Base-by-base conservation (phyloP, 2,113 vertebrate genomes). In the Leptosomus discolor region DNA sequence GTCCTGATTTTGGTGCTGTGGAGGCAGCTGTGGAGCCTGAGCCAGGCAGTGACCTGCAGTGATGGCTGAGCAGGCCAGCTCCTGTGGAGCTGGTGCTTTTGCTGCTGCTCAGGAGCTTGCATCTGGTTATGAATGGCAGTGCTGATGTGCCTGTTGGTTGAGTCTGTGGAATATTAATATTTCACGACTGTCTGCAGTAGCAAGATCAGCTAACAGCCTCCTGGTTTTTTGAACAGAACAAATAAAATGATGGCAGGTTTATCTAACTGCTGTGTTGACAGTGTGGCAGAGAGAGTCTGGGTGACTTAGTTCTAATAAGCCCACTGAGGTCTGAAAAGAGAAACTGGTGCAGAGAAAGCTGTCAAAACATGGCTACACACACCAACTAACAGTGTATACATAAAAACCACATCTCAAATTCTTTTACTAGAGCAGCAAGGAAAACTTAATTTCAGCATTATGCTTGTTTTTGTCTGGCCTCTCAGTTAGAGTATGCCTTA, bases 1-100 rank as follows among this genome's bases (percentile, higher is more conserved):
- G 5, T 32, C 48, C 41, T 3, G 2, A 6, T 27, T 36, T 32
- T 27, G 11, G 8, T 7, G 43, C 60, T 16, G 12, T 2, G 5
- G 39, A 24, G 61, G 70, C 53, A 48, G 34, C 20, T 6, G 6
- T 24, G 3, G 41, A 36, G 50, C 57, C 56, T 6, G 73, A 10
- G n/a, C n/a, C 20, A 1, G 69, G 27, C 34, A 5, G 34, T 0
- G 11, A 27, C 29, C 27, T 32, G n/a, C 32, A 3, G n/a, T 1
- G 18, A 16, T 5, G 6, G 54, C 85, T 17, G 60, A 8, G 63
- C 54, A 36, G 61, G 14, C 46, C 24, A 8, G 51, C 51, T 53
- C 56, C 7, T 7, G 4, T 32, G 34, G 17, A n/a, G 61, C 37
- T 34, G 60, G 16, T 27, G 30, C 48, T 70, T 22, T 4, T 30